Evolutionary conservation across 2,888 invertebrate genomes (phyloP), one percentile per base, ranked within the genome.

Genomic region (Polia nebulosa): DNA sequence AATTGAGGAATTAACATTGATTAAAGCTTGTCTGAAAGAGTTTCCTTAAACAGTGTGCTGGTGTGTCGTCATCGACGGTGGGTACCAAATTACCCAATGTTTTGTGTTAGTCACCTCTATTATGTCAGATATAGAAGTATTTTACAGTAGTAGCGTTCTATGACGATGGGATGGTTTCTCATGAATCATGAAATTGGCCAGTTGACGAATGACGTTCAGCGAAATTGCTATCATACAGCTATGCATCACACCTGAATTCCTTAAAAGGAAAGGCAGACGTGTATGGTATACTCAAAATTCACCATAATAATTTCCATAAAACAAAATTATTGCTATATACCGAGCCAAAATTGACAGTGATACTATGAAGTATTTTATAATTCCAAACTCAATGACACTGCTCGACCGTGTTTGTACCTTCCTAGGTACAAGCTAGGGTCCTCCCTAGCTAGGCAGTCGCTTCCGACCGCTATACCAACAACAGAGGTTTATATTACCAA

Each of bases 111-210:
- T 68, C 67, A 68, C 0, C 13, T 7, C 32, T 1, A 27, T 49
- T 68, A 58, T 29, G 34, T 66, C 41, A 56, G n/a, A n/a, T 22
- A 15, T 22, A 25, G 2, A 47, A 7, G 3, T 13, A 7, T 39
- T 49, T 39, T 17, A 25, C 39, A 20, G 25, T 22, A 47, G n/a
- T 9, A 22, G 3, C 9, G 25, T 29, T 20, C 22, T 66, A 32
- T 25, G 20, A 17, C 13, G 13, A 17, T 20, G 25, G 0, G 36
- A 39, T 39, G 8, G 15, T 9, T 2, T 68, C 6, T 13, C 20
- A 27, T 69, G 59, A 59, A 39, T 68, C 69, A 69, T 32, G 32
- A 27, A 49, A 49, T 39, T 49, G 17, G 13, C 9, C 13, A 32
- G 29, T 20, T 22, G 17, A 34, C 34, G 20, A 34, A 36, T 55